These are phyloP conservation scores for Agrochola circellaris DNA, from an alignment of 2,888 invertebrate genomes.

Conservation along the genomic window DNA sequence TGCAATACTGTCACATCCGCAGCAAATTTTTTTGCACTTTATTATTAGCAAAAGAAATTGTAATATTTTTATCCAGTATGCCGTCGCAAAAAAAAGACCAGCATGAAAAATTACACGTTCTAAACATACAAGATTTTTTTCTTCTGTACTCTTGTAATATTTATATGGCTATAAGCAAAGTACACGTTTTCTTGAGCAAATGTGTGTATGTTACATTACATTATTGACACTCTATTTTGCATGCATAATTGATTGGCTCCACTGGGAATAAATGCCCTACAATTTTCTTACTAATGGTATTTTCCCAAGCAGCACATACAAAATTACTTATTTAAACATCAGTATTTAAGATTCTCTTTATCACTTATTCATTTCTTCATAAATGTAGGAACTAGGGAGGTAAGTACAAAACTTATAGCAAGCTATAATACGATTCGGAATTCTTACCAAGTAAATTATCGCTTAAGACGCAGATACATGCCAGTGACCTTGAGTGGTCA, in stretches of 20 bases:
- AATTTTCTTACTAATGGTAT: conserved; percentile 14
- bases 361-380: background rate
- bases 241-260: conserved; percentile 25
- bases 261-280: conserved; percentile 11
- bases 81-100: background rate
- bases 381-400: background rate
- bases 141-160: conserved; percentile 22
- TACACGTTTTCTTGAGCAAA: conserved; percentile 58
- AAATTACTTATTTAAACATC: conserved; percentile 13
- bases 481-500: too few relatives aligned
- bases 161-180: conserved; percentile 46
- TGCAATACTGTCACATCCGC: background rate
- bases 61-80: background rate
- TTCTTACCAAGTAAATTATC: conserved; percentile 10
- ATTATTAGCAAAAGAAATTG: background rate
- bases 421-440: background rate
- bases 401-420: background rate
- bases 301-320: conserved; percentile 9
- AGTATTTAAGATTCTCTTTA: background rate
- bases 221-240: conserved; percentile 48
- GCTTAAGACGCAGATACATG: too few relatives aligned
- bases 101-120: conserved; percentile 21
- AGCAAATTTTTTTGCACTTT: background rate
- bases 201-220: conserved; percentile 49
- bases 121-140: conserved; percentile 24